phyloP scores from a whole-genome alignment of 1,140 invertebrate species.

The Drosophila aff. region DNA sequence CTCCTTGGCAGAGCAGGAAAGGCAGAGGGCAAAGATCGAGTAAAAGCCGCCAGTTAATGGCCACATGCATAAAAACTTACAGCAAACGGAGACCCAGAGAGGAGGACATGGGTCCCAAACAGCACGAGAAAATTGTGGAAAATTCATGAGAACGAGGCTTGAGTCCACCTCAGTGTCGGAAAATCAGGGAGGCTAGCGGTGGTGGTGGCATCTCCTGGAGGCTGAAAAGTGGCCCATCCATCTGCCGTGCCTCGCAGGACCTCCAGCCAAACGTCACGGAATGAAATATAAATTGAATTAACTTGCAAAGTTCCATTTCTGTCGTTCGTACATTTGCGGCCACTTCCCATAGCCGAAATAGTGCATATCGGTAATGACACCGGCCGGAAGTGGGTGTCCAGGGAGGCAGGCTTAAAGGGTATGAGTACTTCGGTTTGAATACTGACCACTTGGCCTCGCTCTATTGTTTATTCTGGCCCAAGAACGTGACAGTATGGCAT shows the following conservation, averaged over 20 bases:
- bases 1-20: background rate
- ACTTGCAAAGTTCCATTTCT: constrained; percentile 43
- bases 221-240: constrained; percentile 12
- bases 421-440: background rate
- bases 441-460: fast-evolving
- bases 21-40: constrained; percentile 9
- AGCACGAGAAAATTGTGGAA: constrained; percentile 10
- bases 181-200: background rate
- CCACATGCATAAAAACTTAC: constrained; percentile 66
- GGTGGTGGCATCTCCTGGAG: background rate
- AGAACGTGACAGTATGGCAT: background rate
- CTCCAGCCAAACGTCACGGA: constrained; percentile 31
- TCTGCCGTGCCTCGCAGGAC: constrained; percentile 25
- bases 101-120: constrained; percentile 4
- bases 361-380: constrained; percentile 5
- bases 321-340: background rate
- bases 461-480: background rate
- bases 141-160: constrained; percentile 26
- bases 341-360: constrained; percentile 4
- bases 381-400: background rate
- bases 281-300: constrained; percentile 83
- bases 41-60: constrained; percentile 59
- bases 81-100: constrained; percentile 7
- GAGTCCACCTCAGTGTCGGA: constrained; percentile 1
- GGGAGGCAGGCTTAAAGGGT: fast-evolving